Evolutionary conservation across 1,140 invertebrate species (phyloP), one percentile per base, ranked within the genome.

Genomic region (Uloborus diversus): DNA sequence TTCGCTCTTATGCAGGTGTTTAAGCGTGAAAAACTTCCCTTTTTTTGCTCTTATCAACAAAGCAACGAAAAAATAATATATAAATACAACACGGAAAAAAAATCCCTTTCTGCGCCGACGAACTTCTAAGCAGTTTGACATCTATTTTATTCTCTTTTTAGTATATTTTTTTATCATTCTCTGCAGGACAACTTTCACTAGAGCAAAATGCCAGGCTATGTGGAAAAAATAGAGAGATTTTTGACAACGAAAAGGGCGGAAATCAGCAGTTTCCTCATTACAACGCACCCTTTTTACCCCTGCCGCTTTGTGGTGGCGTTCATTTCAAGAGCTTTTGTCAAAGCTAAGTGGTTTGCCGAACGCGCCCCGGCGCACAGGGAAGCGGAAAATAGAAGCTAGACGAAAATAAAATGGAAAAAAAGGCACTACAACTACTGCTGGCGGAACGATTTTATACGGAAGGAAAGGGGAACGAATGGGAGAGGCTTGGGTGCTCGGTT

Each of bases 221-320:
- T 42, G 17, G 17, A 42, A 42, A 42, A 42, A 17, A 42, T 13
- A 30, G 28, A n/a, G 28, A 30, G 32, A 11, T 59, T n/a, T 13
- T 28, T 28, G 56, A 30, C 49, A 53, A 53, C 49, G 49, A 30
- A 71, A 59, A 71, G 68, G 68, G 53, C 68, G 68, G 68, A 71
- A 71, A 56, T 71, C 68, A 59, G 68, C 68, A 71, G 49, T 71
- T 71, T 71, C 68, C 68, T 71, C 53, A 71, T 71, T 71, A 71
- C 68, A 33, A 25, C 3, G 17, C 30, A 33, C 59, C 32, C 20
- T 62, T 62, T 62, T 20, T 62, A 17, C 28, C 17, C n/a, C 23
- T 33, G n/a, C 11, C n/a, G 25, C 33, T 59, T 71, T 71, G 68
- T 71, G 68, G 68, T 57, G 35, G 51, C 30, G 68, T 25, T 59